Base-by-base conservation (phyloP, 2,888 invertebrate genomes). In the Dicyrtoma fusca region DNA sequence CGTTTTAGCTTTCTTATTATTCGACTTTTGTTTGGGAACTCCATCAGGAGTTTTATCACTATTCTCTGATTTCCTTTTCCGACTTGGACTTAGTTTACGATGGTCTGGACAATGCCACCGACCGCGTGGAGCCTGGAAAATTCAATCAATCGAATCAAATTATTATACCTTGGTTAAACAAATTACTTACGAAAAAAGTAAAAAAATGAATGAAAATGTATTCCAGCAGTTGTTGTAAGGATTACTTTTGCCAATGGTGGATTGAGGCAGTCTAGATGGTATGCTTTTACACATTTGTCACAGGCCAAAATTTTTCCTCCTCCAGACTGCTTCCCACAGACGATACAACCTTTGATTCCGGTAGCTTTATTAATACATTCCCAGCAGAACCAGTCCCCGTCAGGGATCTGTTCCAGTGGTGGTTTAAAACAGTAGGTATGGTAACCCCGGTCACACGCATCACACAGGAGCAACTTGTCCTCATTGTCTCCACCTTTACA, bases 381-480 rank as follows among this genome's bases (percentile, higher is more conserved):
- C 76, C 79, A 82, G 66, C 82, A 82, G 74, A 82, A 94, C 97
- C 97, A 98, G 84, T 98, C 97, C 42, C 97, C 97, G 81, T 96
- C 96, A 19, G 98, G 97, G 84, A 98, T 97, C 82, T 91, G 91
- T 73, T 94, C 94, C 92, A 98, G 92, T 83, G 91, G 89, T 76
- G 97, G 97, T 85, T 94, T 95, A 87, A 98, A 97, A 86, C 98
- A 98, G 84, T 97, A 97, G 62, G 96, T 97, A 86, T 98, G 98
- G 85, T 97, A 98, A 65, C 97, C 98, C 84, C 95, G 94, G 85
- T 98, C 98, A 85, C 98, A 98, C 77, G 96, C 94, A 85, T 98
- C 98, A 84, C 98, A 98, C 25, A 98, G 87, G 80, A 98, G 85
- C 79, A 98, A 86, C 84, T 96, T 92, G 80, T 95, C 97, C 84